Percentiles rank a stretch among this genome's conserved stretches.
phyloP scores from a whole-genome alignment of 1,140 invertebrate species.

The Nephila pilipes region DNA sequence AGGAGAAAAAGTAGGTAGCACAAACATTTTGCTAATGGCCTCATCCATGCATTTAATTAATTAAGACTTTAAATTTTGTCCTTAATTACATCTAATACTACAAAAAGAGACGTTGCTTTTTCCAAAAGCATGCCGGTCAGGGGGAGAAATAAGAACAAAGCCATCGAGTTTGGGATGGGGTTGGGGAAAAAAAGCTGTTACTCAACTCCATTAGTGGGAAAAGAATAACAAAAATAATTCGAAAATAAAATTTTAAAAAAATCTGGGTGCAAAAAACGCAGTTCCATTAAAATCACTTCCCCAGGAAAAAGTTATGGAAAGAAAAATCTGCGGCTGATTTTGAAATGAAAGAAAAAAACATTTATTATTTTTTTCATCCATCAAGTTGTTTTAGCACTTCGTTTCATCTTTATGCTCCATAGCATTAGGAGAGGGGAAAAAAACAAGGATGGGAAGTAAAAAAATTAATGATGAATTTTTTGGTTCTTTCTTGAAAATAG shows the following conservation, averaged over 20 bases:
- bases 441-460: not conserved
- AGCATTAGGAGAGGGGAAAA: not conserved
- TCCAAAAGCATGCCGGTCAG: not conserved
- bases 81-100: constrained; percentile 57
- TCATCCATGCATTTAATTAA: constrained; percentile 55
- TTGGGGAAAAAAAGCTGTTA: constrained; percentile 32
- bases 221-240: constrained; percentile 51
- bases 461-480: not conserved
- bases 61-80: constrained; percentile 33
- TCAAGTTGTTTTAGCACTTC: constrained; percentile 34
- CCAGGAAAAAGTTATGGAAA: constrained; percentile 40
- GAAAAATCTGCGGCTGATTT: constrained; percentile 43
- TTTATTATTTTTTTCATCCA: not conserved
- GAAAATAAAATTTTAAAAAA: constrained; percentile 22
- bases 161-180: not conserved
- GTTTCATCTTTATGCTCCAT: not conserved
- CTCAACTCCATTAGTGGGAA: constrained; percentile 44
- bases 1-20: not conserved
- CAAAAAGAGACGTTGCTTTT: not conserved
- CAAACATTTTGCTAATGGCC: constrained; percentile 42
- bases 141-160: not conserved
- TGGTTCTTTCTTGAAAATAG: not conserved
- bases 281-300: constrained; percentile 44
- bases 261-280: not conserved
- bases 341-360: not conserved